Conservation (phyloP, 2,113 vertebrate species). For the Neofelis nebulosa region DNA sequence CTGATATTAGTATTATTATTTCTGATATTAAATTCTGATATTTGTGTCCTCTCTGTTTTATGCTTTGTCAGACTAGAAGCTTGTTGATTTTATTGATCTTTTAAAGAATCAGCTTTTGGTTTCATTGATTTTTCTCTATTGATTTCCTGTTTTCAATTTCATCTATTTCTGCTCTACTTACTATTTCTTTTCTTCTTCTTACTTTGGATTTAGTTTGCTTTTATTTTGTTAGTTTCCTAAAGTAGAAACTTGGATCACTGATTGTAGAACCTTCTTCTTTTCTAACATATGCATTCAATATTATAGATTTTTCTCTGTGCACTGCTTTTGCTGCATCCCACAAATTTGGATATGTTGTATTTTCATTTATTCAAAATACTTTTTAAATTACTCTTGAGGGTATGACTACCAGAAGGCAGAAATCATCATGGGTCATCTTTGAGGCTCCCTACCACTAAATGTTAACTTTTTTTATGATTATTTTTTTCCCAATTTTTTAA, state of each 20-base stretch:
- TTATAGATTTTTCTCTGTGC: not conserved
- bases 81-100: not conserved
- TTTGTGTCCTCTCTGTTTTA: not conserved
- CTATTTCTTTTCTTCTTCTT: not conserved
- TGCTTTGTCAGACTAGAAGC: not conserved
- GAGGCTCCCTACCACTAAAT: not conserved
- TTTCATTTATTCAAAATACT: not conserved
- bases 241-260: not conserved
- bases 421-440: not conserved
- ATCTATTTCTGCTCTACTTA: not conserved
- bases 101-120: not conserved
- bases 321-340: not conserved
- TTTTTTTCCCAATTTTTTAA: not conserved
- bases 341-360: not conserved
- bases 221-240: not conserved
- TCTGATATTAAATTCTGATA: not conserved
- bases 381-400: not conserved
- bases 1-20: not conserved
- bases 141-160: not conserved
- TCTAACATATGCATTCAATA: not conserved
- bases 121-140: not conserved
- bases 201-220: not conserved
- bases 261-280: not conserved
- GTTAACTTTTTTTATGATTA: not conserved
- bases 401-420: not conserved